Percentiles rank a stretch among this genome's conserved stretches.
phyloP scores from a whole-genome alignment of 2,797 vertebrate species.

The Malacoraja senta region DNA sequence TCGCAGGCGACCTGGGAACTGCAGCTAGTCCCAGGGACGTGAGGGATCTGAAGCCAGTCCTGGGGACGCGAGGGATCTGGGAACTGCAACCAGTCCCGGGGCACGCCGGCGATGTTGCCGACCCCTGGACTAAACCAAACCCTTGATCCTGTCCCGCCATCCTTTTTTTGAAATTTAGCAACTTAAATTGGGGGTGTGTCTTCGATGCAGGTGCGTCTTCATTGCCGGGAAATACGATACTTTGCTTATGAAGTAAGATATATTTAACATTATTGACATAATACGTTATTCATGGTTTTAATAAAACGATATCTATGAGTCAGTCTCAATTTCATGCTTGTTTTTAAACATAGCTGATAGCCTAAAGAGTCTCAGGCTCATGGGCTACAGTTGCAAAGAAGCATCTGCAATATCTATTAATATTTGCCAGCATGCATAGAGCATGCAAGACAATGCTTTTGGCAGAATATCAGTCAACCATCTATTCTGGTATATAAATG shows the following conservation, averaged over 20 bases:
- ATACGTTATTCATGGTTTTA: neutral
- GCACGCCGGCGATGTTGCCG: too few species aligned
- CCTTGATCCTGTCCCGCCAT: too few species aligned
- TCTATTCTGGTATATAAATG: neutral
- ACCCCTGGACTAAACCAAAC: too few species aligned
- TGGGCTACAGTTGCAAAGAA: neutral
- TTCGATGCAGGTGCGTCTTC: too few species aligned
- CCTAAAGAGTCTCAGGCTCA: neutral
- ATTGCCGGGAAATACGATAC: neutral
- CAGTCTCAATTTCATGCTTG: neutral
- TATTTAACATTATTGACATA: neutral
- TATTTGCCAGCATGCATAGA: neutral
- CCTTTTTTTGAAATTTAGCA: too few species aligned
- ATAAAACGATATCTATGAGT: neutral
- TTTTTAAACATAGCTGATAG: neutral
- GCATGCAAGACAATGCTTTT: neutral
- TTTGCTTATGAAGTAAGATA: neutral
- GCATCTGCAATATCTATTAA: neutral
- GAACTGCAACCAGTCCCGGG: too few species aligned
- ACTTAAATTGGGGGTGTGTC: too few species aligned
- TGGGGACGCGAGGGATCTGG: too few species aligned
- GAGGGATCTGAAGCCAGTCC: too few species aligned
- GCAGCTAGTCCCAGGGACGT: too few species aligned
- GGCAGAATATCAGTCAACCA: neutral
- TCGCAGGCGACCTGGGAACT: too few species aligned